Conservation (phyloP, 92 coral and sea anemone genomes). For the Phenganax stokvisi region DNA sequence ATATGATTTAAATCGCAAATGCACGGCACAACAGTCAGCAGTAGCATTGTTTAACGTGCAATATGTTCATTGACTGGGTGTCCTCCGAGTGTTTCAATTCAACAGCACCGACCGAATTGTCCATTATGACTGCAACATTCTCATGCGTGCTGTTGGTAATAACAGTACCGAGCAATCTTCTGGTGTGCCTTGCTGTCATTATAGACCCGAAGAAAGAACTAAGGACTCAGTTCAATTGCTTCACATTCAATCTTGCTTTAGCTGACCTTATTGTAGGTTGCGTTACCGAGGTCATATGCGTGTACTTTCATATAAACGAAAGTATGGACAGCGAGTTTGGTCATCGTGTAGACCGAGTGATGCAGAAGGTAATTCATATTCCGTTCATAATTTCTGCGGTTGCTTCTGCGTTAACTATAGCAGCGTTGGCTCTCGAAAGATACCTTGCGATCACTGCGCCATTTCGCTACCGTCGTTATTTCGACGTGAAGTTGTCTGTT, state of each 20-base stretch:
- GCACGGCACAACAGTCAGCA: too few species aligned
- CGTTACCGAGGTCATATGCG: conserved; percentile 56
- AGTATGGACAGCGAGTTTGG: conserved; percentile 21
- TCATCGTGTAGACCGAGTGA: conserved; percentile 33
- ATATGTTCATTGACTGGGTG: background rate
- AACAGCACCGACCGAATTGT: conserved; percentile 59
- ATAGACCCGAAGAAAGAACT: conserved; percentile 60
- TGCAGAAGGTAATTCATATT: conserved; percentile 54
- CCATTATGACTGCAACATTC: conserved; percentile 55
- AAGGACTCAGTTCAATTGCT: conserved; percentile 57
- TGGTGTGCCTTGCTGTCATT: conserved; percentile 58
- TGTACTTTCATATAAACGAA: conserved; percentile 55
- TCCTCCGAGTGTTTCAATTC: background rate
- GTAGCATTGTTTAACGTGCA: too few species aligned
- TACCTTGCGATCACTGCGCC: conserved; percentile 59
- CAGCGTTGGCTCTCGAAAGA: conserved; percentile 66
- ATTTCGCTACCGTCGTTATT: background rate
- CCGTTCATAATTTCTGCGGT: conserved; percentile 58
- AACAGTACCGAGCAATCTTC: conserved; percentile 66
- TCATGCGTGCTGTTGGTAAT: conserved; percentile 55
- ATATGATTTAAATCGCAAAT: too few species aligned
- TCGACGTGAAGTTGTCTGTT: background rate
- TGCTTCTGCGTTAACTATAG: conserved; percentile 65
- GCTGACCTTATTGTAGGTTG: conserved; percentile 55
- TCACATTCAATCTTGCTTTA: conserved; percentile 58